Conservation (phyloP, 2,797 vertebrate genomes). For the Myotis daubentonii region DNA sequence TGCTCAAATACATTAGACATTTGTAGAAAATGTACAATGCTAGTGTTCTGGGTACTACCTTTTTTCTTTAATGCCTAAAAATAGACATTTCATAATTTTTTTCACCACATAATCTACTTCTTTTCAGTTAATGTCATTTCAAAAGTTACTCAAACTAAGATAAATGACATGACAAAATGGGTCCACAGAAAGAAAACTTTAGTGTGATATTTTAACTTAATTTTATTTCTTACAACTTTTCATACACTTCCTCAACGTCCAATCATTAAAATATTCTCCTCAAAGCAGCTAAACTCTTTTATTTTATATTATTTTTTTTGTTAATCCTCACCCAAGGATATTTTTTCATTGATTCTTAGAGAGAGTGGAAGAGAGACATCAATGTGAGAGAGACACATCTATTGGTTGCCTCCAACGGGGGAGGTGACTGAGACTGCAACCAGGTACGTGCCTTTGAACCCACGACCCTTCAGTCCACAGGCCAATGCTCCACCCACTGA, state of each 20-base stretch:
- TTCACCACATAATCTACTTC: not conserved
- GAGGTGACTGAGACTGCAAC: no score
- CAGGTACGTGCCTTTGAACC: no score
- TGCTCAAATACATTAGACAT: not conserved
- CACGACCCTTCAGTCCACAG: no score
- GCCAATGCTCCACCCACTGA: no score
- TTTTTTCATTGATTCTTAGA: no score
- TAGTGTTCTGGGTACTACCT: not conserved
- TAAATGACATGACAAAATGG: slow-evolving; percentile 48
- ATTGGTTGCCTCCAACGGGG: no score
- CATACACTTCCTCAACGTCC: not conserved
- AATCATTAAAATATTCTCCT: not conserved
- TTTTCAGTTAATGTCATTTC: slow-evolving; percentile 44
- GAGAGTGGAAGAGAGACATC: no score
- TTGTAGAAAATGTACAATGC: not conserved
- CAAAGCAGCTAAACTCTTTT: not conserved
- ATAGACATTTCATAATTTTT: not conserved
- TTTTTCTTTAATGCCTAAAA: slow-evolving; percentile 34
- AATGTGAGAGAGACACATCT: no score
- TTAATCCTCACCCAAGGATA: no score
- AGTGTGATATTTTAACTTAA: not conserved
- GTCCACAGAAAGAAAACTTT: not conserved
- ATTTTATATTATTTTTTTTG: not conserved
- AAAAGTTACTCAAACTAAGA: slow-evolving; percentile 53
- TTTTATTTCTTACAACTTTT: slow-evolving; percentile 41